Evolutionary conservation across 2,797 vertebrate species (phyloP).

Genomic region (Antrozous pallidus): DNA sequence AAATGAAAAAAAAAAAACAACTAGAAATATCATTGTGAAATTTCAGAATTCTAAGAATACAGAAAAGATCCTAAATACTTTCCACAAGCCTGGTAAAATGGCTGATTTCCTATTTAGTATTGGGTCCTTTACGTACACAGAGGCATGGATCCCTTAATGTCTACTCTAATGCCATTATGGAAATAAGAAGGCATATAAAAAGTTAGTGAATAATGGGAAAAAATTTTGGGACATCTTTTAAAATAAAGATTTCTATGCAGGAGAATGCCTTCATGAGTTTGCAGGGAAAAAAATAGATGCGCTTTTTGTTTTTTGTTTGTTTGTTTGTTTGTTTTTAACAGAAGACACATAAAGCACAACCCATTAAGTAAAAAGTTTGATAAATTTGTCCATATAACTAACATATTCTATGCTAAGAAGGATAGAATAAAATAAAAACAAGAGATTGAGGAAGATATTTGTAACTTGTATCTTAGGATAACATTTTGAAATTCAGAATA

Average conservation of each 20-base stretch:
- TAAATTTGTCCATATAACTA: background rate
- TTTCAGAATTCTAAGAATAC: background rate
- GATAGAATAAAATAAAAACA: conserved; percentile 3
- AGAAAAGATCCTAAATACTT: background rate
- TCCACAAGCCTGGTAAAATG: background rate
- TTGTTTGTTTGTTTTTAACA: background rate
- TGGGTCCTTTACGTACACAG: background rate
- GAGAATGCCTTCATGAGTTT: background rate
- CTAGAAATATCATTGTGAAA: background rate
- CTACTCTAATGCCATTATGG: background rate
- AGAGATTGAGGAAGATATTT: background rate
- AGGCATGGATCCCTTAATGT: background rate
- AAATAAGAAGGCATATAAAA: background rate
- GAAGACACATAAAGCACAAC: background rate
- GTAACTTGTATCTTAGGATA: background rate
- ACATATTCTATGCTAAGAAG: background rate
- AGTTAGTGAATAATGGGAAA: background rate
- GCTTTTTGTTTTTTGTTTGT: no score
- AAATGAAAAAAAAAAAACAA: background rate
- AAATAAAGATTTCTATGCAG: background rate
- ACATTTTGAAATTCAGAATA: conserved; percentile 19
- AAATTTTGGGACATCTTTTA: background rate
- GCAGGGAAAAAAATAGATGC: background rate
- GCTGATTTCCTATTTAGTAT: background rate
- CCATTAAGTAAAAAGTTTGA: background rate